phyloP scores from a whole-genome alignment of 1,140 invertebrate species.

The Galleria mellonella region DNA sequence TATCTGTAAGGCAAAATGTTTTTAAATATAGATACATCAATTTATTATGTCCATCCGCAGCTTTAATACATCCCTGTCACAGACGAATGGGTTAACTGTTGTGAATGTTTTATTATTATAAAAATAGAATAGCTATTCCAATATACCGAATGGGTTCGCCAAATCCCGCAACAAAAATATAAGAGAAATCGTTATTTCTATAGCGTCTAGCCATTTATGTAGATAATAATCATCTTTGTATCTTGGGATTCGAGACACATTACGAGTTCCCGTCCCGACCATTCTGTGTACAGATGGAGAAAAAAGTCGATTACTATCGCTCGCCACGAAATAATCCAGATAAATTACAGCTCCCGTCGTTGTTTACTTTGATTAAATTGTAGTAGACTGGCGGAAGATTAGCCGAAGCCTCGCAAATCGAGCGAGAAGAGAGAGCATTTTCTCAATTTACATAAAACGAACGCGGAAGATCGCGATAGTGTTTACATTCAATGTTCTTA shows the following conservation, averaged over 20 bases:
- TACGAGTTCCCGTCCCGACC: slow-evolving; percentile 26
- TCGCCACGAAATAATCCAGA: slow-evolving; percentile 70
- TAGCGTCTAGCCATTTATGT: slow-evolving; percentile 32
- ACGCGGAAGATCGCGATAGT: slow-evolving; percentile 55
- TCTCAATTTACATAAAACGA: slow-evolving; percentile 69
- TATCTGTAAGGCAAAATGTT: neutral
- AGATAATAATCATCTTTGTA: slow-evolving; percentile 52
- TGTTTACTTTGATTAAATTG: slow-evolving; percentile 74
- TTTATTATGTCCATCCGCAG: slow-evolving; percentile 40
- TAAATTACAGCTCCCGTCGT: slow-evolving; percentile 66
- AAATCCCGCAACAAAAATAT: slow-evolving; percentile 15
- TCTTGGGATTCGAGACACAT: slow-evolving; percentile 36
- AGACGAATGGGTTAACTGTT: slow-evolving; percentile 47
- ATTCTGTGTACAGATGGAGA: slow-evolving; percentile 38
- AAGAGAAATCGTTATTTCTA: slow-evolving; percentile 20
- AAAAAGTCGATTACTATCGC: slow-evolving; percentile 66
- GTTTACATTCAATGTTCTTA: slow-evolving; percentile 42
- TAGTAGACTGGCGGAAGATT: slow-evolving; percentile 70
- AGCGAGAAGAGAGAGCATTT: slow-evolving; percentile 62
- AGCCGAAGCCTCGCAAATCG: slow-evolving; percentile 69
- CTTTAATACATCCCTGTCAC: slow-evolving; percentile 35
- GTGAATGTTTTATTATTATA: slow-evolving; percentile 39
- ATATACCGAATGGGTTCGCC: slow-evolving; percentile 26
- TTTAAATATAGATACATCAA: slow-evolving; percentile 11
- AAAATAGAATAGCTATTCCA: slow-evolving; percentile 28